Evolutionary conservation across 2,888 invertebrate species (phyloP).

Genomic region (Pomacea canaliculata): DNA sequence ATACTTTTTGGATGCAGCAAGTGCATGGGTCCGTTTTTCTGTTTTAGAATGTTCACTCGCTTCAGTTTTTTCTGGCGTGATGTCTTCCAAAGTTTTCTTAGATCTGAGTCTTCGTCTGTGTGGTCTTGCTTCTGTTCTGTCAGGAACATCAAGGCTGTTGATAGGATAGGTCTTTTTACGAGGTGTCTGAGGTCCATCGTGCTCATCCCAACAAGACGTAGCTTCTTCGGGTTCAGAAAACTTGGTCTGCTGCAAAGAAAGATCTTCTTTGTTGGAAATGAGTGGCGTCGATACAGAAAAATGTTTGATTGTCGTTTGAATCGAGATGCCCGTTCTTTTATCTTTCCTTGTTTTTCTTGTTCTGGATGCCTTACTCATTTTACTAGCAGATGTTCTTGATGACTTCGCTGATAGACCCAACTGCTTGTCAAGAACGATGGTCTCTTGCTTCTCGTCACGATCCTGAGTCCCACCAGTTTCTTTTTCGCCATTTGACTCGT

Average conservation of each 20-base stretch:
- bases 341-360: not conserved
- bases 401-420: no score
- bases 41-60: no score
- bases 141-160: conserved; percentile 1
- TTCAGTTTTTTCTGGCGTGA: not conserved
- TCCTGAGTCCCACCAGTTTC: no score
- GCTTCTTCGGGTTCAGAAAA: conserved; percentile 33
- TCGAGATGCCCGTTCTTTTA: not conserved
- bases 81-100: not conserved
- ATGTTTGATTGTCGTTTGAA: conserved; percentile 15
- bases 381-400: no score
- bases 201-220: conserved; percentile 53
- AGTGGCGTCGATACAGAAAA: conserved; percentile 2
- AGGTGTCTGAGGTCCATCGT: conserved; percentile 35
- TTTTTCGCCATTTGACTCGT: no score
- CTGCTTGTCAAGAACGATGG: no score
- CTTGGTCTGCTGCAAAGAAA: not conserved
- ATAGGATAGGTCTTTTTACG: conserved; percentile 10
- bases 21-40: not conserved
- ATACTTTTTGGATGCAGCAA: not conserved
- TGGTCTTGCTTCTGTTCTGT: not conserved
- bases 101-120: not conserved
- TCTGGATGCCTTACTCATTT: no score
- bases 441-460: no score
- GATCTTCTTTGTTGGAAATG: not conserved